Percentiles rank a stretch among this genome's conserved stretches.
Conservation (phyloP, 2,113 vertebrate species). For the Myiozetetes cayanensis region DNA sequence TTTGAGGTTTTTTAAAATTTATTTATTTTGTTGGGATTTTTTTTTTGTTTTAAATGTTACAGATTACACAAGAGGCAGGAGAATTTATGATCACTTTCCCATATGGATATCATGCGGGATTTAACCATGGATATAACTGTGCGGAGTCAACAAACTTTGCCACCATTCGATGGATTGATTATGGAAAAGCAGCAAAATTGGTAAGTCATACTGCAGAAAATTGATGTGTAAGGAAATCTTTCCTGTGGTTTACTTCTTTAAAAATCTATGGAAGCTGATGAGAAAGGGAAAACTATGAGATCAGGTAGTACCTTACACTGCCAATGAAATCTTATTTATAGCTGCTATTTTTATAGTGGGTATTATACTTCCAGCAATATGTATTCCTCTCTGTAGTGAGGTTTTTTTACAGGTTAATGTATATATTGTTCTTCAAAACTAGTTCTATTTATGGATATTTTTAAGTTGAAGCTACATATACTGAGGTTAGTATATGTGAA, state of each 20-base stretch:
- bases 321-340: not conserved
- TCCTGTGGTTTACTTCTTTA: not conserved
- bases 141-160: conserved; percentile 99
- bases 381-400: not conserved
- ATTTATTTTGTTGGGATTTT: not conserved
- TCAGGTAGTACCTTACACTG: not conserved
- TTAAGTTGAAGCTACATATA: not conserved
- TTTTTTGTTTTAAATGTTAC: not conserved
- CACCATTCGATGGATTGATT: conserved; percentile 95
- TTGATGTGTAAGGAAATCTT: not conserved
- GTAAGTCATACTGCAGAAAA: conserved; percentile 68
- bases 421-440: not conserved
- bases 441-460: not conserved
- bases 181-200: conserved; percentile 91
- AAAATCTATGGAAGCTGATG: not conserved
- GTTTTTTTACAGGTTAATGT: not conserved
- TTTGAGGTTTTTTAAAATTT: not conserved
- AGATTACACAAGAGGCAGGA: conserved; percentile 97
- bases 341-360: not conserved
- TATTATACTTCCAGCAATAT: not conserved
- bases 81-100: conserved; percentile 99
- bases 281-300: not conserved
- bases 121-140: conserved; percentile 99
- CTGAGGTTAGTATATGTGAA: not conserved
- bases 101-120: conserved; percentile 97